Evolutionary conservation across 2,797 vertebrate species (phyloP), one percentile per base, ranked within the genome.

Genomic region (Labeo calbasu): DNA sequence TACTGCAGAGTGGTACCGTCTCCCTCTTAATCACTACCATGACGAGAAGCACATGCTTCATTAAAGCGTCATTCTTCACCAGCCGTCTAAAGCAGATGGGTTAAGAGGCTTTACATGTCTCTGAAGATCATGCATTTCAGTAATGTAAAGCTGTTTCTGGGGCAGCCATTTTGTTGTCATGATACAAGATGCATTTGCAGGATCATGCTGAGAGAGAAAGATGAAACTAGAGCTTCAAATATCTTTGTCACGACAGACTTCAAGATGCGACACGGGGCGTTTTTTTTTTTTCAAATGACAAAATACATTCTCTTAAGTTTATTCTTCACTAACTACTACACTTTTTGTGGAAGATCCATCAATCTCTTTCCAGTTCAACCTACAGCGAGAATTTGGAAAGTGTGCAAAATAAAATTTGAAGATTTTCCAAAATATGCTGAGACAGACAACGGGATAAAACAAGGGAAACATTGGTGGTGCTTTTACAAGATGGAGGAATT

Each of bases 11-110:
- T 51, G 43, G 55, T 81, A 73, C 85, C 69, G 48, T 84, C 61
- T 81, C 55, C 40, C 36, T 57, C 23, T 83, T 84, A 77, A 84
- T 83, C 72, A 81, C 83, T 72, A 55, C 82, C 77, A 61, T 66
- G 63, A 79, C 28, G 23, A 32, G 75, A 73, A 68, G 55, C 82
- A 84, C 66, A 77, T 79, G 73, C 82, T 77, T 83, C 83, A 75
- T 81, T 82, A 84, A 82, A 71, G 19, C 59, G 55, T 69, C 55
- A 23, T 46, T 59, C 32, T 79, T 40, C 55, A 81, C 59, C 14
- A 76, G 50, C 25, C 66, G 10, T 40, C 57, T 32, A 53, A 36
- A 55, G 48, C 78, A 77, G 75, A 82, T 79, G 69, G 46, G 51
- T 59, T 80, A 21, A 25, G 13, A 65, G 28, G 19, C 43, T 71